Evolutionary conservation across 2,888 invertebrate species (phyloP).

Genomic region (Eubasilissa splendida): DNA sequence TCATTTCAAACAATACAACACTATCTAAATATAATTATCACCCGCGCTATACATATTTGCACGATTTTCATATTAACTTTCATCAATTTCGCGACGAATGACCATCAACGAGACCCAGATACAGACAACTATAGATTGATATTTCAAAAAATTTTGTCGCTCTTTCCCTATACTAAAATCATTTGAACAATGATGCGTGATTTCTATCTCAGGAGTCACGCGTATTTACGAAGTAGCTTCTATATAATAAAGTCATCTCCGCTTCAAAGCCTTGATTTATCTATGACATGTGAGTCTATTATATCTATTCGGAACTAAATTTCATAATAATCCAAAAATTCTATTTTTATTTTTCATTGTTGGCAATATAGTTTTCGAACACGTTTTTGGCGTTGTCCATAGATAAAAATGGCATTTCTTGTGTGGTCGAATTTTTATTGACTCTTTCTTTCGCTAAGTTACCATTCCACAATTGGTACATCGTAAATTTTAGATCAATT

Average conservation of each 20-base stretch:
- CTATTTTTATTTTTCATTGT: constrained; percentile 6
- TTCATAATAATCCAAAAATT: background rate
- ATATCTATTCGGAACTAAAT: constrained; percentile 18
- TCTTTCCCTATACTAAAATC: no score
- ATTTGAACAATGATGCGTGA: background rate
- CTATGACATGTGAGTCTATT: background rate
- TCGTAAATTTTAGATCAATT: constrained; percentile 32
- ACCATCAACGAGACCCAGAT: no score
- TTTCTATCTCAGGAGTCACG: background rate
- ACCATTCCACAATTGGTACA: constrained; percentile 10
- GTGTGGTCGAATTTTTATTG: constrained; percentile 28
- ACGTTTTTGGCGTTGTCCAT: background rate
- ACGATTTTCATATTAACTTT: no score
- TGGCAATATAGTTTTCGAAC: background rate
- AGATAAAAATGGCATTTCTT: constrained; percentile 4
- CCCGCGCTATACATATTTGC: no score
- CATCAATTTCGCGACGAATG: no score
- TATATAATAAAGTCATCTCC: background rate
- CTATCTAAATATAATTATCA: no score
- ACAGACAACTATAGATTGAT: no score
- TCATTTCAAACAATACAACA: no score
- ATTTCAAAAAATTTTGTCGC: no score
- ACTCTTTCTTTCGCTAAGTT: constrained; percentile 7
- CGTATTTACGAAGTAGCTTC: background rate
- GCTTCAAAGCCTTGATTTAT: constrained; percentile 12